Evolutionary conservation across 2,113 vertebrate genomes (phyloP), one percentile per base, ranked within the genome.

Genomic region (Synodontis membranacea): DNA sequence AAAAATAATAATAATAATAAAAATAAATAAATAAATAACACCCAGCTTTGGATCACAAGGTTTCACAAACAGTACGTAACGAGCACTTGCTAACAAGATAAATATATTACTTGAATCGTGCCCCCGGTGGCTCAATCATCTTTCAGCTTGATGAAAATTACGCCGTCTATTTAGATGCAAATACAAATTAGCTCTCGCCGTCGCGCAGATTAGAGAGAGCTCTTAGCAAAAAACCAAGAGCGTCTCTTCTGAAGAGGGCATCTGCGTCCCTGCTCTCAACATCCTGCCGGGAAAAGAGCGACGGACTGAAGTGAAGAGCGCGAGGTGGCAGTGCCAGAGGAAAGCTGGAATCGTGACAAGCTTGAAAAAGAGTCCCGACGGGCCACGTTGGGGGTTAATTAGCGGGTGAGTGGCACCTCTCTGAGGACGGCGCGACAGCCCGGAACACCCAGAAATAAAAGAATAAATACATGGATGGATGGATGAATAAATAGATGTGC

Each of bases 151-250:
- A 86, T 86, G 86, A 87, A 84, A 87, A 89, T 89, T 80, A 84
- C 76, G 75, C 21, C 80, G 39, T 54, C 80, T 82, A 88, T 89
- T 87, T 89, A 88, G 81, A 90, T 88, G 88, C 85, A 89, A 91
- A 90, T 84, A 86, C 84, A 84, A 86, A 91, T 88, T 84, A 90
- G 88, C 86, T 85, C 85, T 87, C 79, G 84, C 87, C 86, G 81
- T 50, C 31, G 86, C 48, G 78, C 84, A 83, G 88, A 90, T 90
- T 89, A 88, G 12, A 31, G 44, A 76, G 64, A 87, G 86, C 54
- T 83, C 85, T 90, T 81, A 87, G 76, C 86, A 14, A 12, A 87
- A 78, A 89, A 80, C 81, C 80, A 86, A 90, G 84, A 79, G 84
- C 81, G 87, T 28, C 81, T 87, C 80, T 87, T 80, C 85, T 89